A percentile compares a stretch with the other conserved stretches of the same genome.
Conservation (phyloP, 2,888 invertebrate species). For the Megaustenia siamemsis region DNA sequence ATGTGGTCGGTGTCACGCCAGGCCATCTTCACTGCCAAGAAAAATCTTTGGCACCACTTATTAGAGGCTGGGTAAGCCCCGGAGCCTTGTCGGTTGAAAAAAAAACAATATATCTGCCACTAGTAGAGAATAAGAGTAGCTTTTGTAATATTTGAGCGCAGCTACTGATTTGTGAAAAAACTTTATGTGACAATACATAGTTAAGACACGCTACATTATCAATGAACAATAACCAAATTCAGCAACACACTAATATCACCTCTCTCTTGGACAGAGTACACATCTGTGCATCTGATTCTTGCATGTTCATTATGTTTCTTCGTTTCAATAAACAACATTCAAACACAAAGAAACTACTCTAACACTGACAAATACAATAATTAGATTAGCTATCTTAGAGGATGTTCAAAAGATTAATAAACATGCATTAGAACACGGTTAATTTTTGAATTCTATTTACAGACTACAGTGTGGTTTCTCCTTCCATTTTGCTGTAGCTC, state of each 20-base stretch:
- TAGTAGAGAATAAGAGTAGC: no score
- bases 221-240: background rate
- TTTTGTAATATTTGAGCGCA: no score
- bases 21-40: no score
- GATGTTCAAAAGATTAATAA: constrained; percentile 12
- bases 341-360: constrained; percentile 6
- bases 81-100: no score
- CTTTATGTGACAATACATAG: no score
- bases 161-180: no score
- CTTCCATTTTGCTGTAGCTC: background rate
- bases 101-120: no score
- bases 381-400: constrained; percentile 29
- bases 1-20: no score
- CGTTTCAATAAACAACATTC: constrained; percentile 13
- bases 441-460: constrained; percentile 26
- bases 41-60: no score
- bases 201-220: no score
- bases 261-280: background rate
- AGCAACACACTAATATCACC: constrained; percentile 27
- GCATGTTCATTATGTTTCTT: background rate
- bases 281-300: background rate
- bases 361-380: constrained; percentile 39
- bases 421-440: constrained; percentile 37
- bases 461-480: constrained; percentile 2
- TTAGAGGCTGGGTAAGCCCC: no score